Evolutionary conservation across 2,888 invertebrate species (phyloP).

Genomic region (Heliconius cydno): DNA sequence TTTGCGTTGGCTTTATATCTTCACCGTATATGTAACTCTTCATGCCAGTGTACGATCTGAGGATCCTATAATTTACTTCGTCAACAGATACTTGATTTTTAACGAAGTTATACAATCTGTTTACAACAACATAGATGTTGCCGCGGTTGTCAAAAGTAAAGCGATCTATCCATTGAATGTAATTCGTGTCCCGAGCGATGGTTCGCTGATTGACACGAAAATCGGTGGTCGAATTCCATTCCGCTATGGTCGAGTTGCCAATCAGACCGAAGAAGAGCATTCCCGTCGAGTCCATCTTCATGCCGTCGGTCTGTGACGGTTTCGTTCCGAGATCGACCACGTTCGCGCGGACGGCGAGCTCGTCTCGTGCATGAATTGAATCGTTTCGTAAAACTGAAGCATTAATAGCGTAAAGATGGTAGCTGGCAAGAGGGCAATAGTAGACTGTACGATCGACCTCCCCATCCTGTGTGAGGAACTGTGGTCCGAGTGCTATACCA

Average conservation of each 20-base stretch:
- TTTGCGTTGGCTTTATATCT: constrained; percentile 56
- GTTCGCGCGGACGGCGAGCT: constrained; percentile 69
- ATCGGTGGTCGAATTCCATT: constrained; percentile 86
- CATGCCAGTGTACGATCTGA: constrained; percentile 84
- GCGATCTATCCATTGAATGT: constrained; percentile 89
- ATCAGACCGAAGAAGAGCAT: constrained; percentile 87
- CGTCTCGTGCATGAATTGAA: constrained; percentile 64
- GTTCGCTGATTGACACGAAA: constrained; percentile 85
- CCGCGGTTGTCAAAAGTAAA: constrained; percentile 87
- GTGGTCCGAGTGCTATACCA: constrained; percentile 88
- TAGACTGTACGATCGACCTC: constrained; percentile 82
- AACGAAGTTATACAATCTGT: constrained; percentile 86
- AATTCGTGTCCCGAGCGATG: constrained; percentile 86
- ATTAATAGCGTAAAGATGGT: constrained; percentile 86
- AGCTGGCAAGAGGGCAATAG: constrained; percentile 88
- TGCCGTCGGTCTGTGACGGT: constrained; percentile 88
- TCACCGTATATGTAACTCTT: constrained; percentile 86
- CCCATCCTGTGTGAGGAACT: constrained; percentile 67
- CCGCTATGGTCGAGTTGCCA: constrained; percentile 86
- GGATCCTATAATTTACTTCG: constrained; percentile 87
- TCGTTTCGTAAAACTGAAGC: constrained; percentile 84
- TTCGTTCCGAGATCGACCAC: constrained; percentile 85
- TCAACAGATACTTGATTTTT: constrained; percentile 83
- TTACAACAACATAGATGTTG: constrained; percentile 87
- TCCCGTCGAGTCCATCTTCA: constrained; percentile 89